Conservation (phyloP, 2,888 invertebrate genomes). For the Laothoe populi region DNA sequence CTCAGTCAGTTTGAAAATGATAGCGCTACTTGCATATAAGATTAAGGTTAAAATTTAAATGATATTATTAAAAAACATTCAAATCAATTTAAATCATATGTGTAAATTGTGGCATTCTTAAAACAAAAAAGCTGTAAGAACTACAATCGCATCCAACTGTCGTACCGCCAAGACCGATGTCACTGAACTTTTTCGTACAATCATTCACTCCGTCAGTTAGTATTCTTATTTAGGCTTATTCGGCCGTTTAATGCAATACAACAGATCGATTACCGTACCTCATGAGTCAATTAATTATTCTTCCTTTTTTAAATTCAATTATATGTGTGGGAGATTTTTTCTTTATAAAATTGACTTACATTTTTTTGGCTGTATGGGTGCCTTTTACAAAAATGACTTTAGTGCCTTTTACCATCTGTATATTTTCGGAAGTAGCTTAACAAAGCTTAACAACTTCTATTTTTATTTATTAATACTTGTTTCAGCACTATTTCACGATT, state of each 20-base stretch:
- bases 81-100: too few relatives aligned
- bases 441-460: too few relatives aligned
- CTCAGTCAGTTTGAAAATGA: too few relatives aligned
- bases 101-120: too few relatives aligned
- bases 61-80: too few relatives aligned
- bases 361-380: slow-evolving; percentile 1
- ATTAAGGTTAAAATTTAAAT: too few relatives aligned
- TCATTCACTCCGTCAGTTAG: slow-evolving; percentile 13
- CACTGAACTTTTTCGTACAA: slow-evolving; percentile 20
- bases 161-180: neutral
- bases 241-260: slow-evolving; percentile 42
- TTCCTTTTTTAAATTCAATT: slow-evolving; percentile 54
- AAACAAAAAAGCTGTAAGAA: neutral
- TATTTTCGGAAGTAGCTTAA: too few relatives aligned
- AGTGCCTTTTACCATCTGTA: neutral
- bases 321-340: slow-evolving; percentile 4
- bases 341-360: neutral
- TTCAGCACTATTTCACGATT: too few relatives aligned
- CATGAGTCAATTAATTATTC: slow-evolving; percentile 43
- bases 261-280: slow-evolving; percentile 25
- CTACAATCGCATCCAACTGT: neutral
- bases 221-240: slow-evolving; percentile 30
- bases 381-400: too few relatives aligned
- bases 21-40: too few relatives aligned
- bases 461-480: too few relatives aligned